Evolutionary conservation across 1,140 invertebrate genomes (phyloP).

Genomic region (Drosophila varians): DNA sequence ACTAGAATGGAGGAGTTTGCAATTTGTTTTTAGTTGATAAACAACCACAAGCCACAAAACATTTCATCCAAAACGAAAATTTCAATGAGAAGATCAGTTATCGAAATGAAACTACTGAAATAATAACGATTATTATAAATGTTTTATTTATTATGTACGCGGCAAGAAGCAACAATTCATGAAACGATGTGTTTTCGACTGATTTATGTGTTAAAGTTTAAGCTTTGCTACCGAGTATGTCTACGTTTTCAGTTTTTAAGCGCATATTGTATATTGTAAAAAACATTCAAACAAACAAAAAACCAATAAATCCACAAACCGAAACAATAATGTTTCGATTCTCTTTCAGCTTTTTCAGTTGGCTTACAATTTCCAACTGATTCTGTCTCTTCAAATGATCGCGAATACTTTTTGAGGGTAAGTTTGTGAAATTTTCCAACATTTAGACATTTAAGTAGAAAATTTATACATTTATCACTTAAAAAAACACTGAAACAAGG

Average conservation of each 20-base stretch:
- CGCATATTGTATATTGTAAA: slow-evolving; percentile 14
- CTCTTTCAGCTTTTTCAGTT: not conserved
- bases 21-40: slow-evolving; percentile 29
- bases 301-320: slow-evolving; percentile 12
- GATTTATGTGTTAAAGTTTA: slow-evolving; percentile 70
- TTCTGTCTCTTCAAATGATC: not conserved
- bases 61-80: slow-evolving; percentile 26
- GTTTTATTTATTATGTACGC: slow-evolving; percentile 50
- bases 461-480: too few species aligned
- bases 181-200: slow-evolving; percentile 58
- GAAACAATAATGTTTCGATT: not conserved
- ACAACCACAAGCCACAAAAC: not conserved
- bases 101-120: slow-evolving; percentile 20
- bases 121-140: slow-evolving; percentile 45
- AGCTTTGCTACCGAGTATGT: slow-evolving; percentile 46
- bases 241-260: slow-evolving; percentile 15
- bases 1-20: slow-evolving; percentile 25
- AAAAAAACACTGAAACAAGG: too few species aligned
- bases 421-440: too few species aligned
- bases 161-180: slow-evolving; percentile 47
- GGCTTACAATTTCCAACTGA: not conserved
- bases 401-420: too few species aligned
- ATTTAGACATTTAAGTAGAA: too few species aligned
- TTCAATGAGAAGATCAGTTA: not conserved
- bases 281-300: slow-evolving; percentile 11